These are phyloP conservation scores for Ramphastos sulfuratus DNA, from an alignment of 2,113 vertebrate genomes.

Conservation along the genomic window DNA sequence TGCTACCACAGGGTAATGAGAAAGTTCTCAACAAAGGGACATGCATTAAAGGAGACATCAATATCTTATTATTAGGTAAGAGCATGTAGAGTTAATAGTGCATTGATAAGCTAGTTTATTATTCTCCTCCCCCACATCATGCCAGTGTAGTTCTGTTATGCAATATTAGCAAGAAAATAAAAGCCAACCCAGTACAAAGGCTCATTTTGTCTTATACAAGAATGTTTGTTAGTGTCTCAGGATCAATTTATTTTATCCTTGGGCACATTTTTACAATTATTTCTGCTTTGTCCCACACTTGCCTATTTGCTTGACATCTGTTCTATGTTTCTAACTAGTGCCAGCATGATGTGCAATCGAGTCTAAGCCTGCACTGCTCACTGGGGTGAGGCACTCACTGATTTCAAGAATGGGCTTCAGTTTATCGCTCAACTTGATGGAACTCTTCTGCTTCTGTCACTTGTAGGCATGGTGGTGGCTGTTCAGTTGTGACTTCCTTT, in stretches of 20 bases:
- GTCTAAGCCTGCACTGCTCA: slow-evolving; percentile 51
- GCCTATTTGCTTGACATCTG: slow-evolving; percentile 65
- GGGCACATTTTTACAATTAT: slow-evolving; percentile 66
- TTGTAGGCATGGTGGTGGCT: background rate
- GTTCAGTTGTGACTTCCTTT: slow-evolving; percentile 18
- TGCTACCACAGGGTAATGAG: slow-evolving; percentile 81
- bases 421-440: slow-evolving; percentile 16
- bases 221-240: slow-evolving; percentile 64
- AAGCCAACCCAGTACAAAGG: slow-evolving; percentile 60
- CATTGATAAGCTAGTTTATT: slow-evolving; percentile 81
- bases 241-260: slow-evolving; percentile 69
- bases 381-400: slow-evolving; percentile 4
- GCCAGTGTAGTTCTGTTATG: slow-evolving; percentile 58
- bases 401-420: slow-evolving; percentile 36
- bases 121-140: slow-evolving; percentile 47
- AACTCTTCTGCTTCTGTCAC: slow-evolving; percentile 53
- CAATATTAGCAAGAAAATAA: slow-evolving; percentile 78
- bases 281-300: slow-evolving; percentile 60
- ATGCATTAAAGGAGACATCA: slow-evolving; percentile 81
- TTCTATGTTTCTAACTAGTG: slow-evolving; percentile 34
- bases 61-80: slow-evolving; percentile 86
- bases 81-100: slow-evolving; percentile 75
- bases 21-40: slow-evolving; percentile 79
- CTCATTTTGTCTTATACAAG: slow-evolving; percentile 62
- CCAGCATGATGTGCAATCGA: background rate